These are phyloP conservation scores for Cromileptes altivelis DNA, from an alignment of 2,113 vertebrate species.

Conservation along the genomic window DNA sequence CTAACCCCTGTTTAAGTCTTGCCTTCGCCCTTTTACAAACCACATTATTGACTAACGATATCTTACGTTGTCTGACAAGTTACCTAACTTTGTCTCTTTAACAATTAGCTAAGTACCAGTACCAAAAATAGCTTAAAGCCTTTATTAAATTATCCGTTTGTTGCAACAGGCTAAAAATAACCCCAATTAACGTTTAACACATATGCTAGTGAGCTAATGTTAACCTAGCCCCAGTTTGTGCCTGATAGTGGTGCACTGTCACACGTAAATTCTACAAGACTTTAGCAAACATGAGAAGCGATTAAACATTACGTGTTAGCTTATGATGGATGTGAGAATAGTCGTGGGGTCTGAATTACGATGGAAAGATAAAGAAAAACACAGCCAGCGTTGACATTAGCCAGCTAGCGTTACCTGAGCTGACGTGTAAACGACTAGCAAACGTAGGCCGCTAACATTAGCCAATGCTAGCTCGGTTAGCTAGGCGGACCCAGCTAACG, in stretches of 20 bases:
- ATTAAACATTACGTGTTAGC: accelerated
- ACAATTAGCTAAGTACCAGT: not conserved
- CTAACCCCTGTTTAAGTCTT: not conserved
- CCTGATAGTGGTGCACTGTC: not conserved
- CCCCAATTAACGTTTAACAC: slow-evolving; percentile 23
- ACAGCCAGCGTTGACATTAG: slow-evolving; percentile 15
- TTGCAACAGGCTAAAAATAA: not conserved
- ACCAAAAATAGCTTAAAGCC: not conserved
- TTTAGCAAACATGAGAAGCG: not conserved
- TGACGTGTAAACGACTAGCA: slow-evolving; percentile 76
- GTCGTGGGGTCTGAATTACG: accelerated
- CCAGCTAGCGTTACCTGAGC: slow-evolving; percentile 59
- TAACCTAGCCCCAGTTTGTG: slow-evolving; percentile 4
- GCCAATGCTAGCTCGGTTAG: slow-evolving; percentile 36
- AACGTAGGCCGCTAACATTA: slow-evolving; percentile 70
- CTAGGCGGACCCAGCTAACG: slow-evolving; percentile 50
- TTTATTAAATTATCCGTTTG: not conserved
- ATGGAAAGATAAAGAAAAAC: not conserved
- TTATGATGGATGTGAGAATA: accelerated
- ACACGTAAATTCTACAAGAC: not conserved
- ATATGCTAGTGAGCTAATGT: slow-evolving; percentile 52
- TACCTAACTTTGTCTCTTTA: not conserved
- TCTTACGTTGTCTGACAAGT: not conserved
- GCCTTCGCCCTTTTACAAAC: not conserved
- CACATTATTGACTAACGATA: not conserved